Base-by-base conservation (phyloP, 2,888 invertebrate species). In the Morpho deidamia region DNA sequence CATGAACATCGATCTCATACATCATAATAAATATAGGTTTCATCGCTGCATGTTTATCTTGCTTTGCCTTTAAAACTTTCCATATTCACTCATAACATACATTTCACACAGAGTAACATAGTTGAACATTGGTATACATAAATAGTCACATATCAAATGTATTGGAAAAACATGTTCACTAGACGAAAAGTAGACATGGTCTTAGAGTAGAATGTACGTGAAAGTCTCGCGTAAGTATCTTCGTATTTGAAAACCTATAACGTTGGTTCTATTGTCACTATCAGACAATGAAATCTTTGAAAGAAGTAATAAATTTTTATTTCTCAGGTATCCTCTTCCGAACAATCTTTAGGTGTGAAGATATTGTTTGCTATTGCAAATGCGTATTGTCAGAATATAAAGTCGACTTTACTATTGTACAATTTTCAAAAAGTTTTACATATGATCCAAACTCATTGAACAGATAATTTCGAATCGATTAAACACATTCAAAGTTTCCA, bases 401-500 rank as follows among this genome's bases (percentile, higher is more conserved):
- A 46, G 39, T 38, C 37, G 11, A 12, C 44, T 47, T 49, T 44
- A 43, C 40, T 38, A 53, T 47, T 12, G 12, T 14, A 50, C 23
- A 23, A 23, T 23, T 23, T 23, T 23, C 23, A 2, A 3, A 23
- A 23, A 23, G 23, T 11, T 41, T 44, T 33, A 48, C 53, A 47
- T 51, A 53, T 41, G 41, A 63, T 58, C 56, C 53, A 58, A 60
- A 62, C 52, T 57, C 67, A 68, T 60, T 66, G 67, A 69, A 64
- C 64, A 69, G 65, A 68, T 70, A 65, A 75, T 74, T 73, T 74
- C 69, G 57, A 72, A 67, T 51, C 62, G 69, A 75, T 65, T 76
- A 67, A 73, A 54, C 73, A 73, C 69, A 71, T 62, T 61, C 64
- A 66, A 56, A 58, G 67, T 79, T 83, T 81, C 76, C 76, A 74